phyloP scores from a whole-genome alignment of 2,888 invertebrate genomes.

The Noctua fimbriata region DNA sequence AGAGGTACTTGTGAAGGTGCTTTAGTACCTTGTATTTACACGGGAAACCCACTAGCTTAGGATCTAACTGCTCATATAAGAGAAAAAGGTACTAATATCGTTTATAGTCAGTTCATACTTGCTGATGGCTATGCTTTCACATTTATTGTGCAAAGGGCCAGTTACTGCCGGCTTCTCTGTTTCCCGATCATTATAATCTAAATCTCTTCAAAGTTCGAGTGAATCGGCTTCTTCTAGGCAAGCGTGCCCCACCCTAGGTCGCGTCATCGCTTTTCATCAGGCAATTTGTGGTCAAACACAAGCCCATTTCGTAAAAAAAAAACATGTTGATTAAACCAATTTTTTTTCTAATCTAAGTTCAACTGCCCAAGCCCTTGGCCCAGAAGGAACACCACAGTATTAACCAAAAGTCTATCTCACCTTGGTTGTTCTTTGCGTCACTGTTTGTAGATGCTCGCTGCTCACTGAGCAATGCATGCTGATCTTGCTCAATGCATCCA shows the following conservation, averaged over 20 bases:
- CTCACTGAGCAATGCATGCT: slow-evolving; percentile 60
- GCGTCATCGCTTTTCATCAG: too few species aligned
- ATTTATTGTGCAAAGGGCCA: too few species aligned
- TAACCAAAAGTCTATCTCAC: slow-evolving; percentile 50
- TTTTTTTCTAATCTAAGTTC: slow-evolving; percentile 6
- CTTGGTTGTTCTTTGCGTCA: slow-evolving; percentile 69
- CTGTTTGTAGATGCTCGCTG: slow-evolving; percentile 66
- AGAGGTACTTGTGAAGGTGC: background rate
- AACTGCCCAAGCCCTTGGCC: slow-evolving; percentile 39
- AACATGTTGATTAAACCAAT: background rate
- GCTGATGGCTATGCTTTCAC: background rate
- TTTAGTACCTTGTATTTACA: background rate
- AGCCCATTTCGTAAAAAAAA: too few species aligned
- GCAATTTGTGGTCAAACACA: too few species aligned
- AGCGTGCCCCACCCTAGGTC: too few species aligned
- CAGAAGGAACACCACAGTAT: slow-evolving; percentile 22
- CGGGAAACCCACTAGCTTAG: background rate
- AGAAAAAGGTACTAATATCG: background rate
- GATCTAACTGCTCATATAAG: background rate
- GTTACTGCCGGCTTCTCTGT: too few species aligned
- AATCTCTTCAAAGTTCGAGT: too few species aligned
- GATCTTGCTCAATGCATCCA: slow-evolving; percentile 61
- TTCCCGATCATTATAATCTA: too few species aligned
- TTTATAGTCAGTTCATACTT: background rate
- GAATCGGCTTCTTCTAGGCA: too few species aligned